phyloP scores from a whole-genome alignment of 2,888 invertebrate genomes.

The Dynastes grantii region DNA sequence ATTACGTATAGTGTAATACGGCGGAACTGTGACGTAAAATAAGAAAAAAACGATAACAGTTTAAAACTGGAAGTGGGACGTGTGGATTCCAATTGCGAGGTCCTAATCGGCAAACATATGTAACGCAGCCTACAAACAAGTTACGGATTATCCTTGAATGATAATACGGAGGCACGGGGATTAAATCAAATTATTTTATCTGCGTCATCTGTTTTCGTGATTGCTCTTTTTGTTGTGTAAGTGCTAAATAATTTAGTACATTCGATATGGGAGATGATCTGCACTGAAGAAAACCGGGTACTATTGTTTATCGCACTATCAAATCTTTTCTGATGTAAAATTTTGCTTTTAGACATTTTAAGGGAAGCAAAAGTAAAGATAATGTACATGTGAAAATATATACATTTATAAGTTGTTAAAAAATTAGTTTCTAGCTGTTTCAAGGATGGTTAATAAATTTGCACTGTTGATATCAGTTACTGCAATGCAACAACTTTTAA shows the following conservation, averaged over 20 bases:
- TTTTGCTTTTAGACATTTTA: too few species aligned
- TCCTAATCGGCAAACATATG: slow-evolving; percentile 19
- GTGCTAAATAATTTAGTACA: slow-evolving; percentile 1
- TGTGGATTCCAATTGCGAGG: not conserved
- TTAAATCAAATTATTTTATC: slow-evolving; percentile 19
- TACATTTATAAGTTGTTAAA: too few species aligned
- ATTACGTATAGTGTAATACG: not conserved
- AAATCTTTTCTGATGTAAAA: too few species aligned
- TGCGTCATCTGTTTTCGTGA: slow-evolving; percentile 10
- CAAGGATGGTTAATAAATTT: too few species aligned
- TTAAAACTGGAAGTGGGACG: not conserved
- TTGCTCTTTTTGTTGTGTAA: not conserved
- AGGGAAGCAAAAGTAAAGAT: too few species aligned
- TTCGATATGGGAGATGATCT: not conserved
- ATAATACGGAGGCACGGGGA: slow-evolving; percentile 21
- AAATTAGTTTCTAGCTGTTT: too few species aligned
- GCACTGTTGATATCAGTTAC: too few species aligned
- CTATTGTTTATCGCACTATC: too few species aligned
- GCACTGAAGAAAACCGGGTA: too few species aligned
- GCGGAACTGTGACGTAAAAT: not conserved
- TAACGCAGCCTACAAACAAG: slow-evolving; percentile 10
- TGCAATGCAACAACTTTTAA: too few species aligned
- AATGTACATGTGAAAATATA: too few species aligned
- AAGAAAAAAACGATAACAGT: not conserved
- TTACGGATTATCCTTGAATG: slow-evolving; percentile 20